Base-by-base conservation (phyloP, 2,888 invertebrate species). In the Pimpla rufipes region DNA sequence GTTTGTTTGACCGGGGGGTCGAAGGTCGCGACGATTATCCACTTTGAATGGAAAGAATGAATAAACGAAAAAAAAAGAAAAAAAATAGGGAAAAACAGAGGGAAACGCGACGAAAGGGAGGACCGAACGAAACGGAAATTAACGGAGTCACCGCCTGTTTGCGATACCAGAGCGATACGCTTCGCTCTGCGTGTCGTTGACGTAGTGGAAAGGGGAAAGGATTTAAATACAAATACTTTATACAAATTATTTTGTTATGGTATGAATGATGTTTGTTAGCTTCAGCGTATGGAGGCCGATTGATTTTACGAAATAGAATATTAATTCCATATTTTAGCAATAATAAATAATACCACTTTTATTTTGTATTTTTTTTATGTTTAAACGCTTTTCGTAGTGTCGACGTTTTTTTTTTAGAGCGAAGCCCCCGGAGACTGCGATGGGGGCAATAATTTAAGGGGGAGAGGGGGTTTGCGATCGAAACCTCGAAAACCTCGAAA, bases 31-130 rank as follows among this genome's bases (percentile, higher is more conserved):
- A 78, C 83, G 80, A 83, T 83, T 83, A 83, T 83, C 83, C 83
- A 83, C 80, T 83, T 78, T 80, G 68, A 80, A 84, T 81, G 71
- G 75, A 75, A 81, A 78, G 74, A 84, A 84, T 74, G 70, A 80
- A 78, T 83, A 83, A 45, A 42, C 64, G 6, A 18, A 47, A 18
- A 13, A n/a, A 66, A 75, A 47, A 21, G 66, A 74, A 79, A 50
- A 73, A 50, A 18, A n/a, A n/a, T n/a, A n/a, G n/a, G n/a, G n/a
- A 55, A 77, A 74, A 59, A 47, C 7, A 50, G 8, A 37, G 62
- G 37, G 16, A 37, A 62, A 62, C 18, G 73, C 18, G 81, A 77
- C 66, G 62, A 35, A 11, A 18, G 10, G 57, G n/a, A 16, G 66
- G 35, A 42, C 35, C 47, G 45, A 81, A 70, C 73, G 84, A 81